Conservation (phyloP, 2,113 vertebrate species). For the Carlito syrichta region DNA sequence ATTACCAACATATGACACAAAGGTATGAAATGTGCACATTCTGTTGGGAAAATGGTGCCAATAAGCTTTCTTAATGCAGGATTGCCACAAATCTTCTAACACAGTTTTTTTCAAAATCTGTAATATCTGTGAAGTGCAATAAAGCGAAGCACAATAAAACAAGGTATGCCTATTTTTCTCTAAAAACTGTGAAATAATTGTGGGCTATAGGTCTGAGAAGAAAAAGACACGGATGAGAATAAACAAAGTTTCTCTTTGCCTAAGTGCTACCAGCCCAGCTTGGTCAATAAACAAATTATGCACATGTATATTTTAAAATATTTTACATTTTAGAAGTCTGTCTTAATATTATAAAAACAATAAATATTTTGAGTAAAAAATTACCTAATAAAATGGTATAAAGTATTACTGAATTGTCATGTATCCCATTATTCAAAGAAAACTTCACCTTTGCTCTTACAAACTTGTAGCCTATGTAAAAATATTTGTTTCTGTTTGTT, state of each 20-base stretch:
- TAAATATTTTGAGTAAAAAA: not conserved
- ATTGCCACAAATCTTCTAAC: not conserved
- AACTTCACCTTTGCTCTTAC: not conserved
- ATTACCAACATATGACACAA: no score
- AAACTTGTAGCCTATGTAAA: not conserved
- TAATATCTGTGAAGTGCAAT: not conserved
- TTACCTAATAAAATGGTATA: not conserved
- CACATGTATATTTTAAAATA: not conserved
- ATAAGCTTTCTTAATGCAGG: not conserved
- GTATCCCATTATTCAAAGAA: not conserved
- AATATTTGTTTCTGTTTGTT: not conserved
- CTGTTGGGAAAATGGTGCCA: not conserved
- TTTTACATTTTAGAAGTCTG: not conserved
- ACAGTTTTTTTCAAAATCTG: no score
- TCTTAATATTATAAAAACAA: not conserved
- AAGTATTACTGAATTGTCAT: not conserved
- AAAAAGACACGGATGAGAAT: not conserved
- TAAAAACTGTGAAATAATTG: not conserved
- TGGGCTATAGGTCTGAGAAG: not conserved
- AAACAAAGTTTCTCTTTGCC: not conserved
- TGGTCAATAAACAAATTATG: not conserved
- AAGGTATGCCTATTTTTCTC: not conserved
- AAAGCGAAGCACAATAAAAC: not conserved
- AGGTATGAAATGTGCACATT: no score
- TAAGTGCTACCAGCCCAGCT: not conserved